phyloP scores from a whole-genome alignment of 2,888 invertebrate species.

The Orthonychiurus folsomi region DNA sequence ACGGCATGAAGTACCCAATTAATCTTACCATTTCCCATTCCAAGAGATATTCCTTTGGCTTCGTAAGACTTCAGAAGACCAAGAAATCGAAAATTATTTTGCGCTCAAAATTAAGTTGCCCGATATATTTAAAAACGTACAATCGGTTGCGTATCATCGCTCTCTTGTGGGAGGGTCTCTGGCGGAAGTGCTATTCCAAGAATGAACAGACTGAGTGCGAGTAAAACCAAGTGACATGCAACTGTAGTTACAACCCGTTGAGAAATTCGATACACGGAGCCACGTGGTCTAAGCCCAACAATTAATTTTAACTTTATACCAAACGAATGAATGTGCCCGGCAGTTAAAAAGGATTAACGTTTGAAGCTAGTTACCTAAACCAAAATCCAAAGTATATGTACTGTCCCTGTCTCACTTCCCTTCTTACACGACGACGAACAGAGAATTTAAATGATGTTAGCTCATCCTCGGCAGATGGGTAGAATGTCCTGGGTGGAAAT shows the following conservation, averaged over 20 bases:
- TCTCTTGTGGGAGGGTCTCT: no score
- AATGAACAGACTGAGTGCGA: background rate
- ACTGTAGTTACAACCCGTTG: constrained; percentile 8
- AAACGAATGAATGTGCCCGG: no score
- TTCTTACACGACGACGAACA: background rate
- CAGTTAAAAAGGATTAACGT: no score
- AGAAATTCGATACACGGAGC: constrained; percentile 4
- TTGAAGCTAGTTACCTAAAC: constrained; percentile 8
- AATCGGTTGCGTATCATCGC: no score
- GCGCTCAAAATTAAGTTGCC: no score
- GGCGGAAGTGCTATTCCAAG: background rate
- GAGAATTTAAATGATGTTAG: constrained; percentile 6
- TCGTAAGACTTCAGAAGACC: no score
- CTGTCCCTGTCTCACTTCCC: constrained; percentile 11
- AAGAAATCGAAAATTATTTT: no score
- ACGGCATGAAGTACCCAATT: constrained; percentile 10
- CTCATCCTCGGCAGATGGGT: background rate
- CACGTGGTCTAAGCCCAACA: no score
- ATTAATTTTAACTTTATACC: no score
- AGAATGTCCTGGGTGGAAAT: background rate
- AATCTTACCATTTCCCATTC: no score
- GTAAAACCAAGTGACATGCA: constrained; percentile 1
- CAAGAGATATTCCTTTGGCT: no score
- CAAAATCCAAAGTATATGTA: constrained; percentile 8
- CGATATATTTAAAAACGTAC: no score